Percentiles rank a stretch among this genome's conserved stretches.
Evolutionary conservation across 53 echinoderm and acorn worm species (phyloP).

Genomic region (Astropecten irregularis): DNA sequence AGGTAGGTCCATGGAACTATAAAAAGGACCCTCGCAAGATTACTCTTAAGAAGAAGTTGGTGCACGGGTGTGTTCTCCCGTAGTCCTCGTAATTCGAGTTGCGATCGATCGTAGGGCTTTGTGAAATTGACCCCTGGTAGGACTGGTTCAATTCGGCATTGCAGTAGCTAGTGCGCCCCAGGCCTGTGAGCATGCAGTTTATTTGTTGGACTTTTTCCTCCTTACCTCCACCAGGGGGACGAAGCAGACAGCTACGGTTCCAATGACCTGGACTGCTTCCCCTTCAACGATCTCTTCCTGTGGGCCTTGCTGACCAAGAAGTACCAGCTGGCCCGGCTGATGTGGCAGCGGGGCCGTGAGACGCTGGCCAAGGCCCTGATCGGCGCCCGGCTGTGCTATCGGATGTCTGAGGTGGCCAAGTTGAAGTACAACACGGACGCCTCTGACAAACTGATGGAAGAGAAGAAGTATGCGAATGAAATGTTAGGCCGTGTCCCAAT

Average conservation of each 20-base stretch:
- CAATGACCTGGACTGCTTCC: slow-evolving; percentile 11
- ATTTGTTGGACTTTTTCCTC: no score
- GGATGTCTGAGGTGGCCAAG: slow-evolving; percentile 59
- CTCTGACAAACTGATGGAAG: slow-evolving; percentile 52
- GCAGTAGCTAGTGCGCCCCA: no score
- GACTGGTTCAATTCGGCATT: no score
- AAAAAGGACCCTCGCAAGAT: no score
- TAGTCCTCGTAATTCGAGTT: no score
- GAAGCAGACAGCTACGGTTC: not conserved
- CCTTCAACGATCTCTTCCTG: slow-evolving; percentile 79
- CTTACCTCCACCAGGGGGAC: not conserved
- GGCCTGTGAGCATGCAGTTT: no score
- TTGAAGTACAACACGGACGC: slow-evolving; percentile 76
- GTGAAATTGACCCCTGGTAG: no score
- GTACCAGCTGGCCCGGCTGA: slow-evolving; percentile 71
- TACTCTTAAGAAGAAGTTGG: no score
- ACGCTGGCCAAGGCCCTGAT: slow-evolving; percentile 75
- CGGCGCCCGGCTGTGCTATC: slow-evolving; percentile 57
- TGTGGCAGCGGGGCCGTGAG: slow-evolving; percentile 82
- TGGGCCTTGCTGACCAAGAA: slow-evolving; percentile 86
- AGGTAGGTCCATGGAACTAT: no score
- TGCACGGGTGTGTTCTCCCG: no score
- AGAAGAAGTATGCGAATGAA: slow-evolving; percentile 55
- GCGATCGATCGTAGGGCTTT: no score
- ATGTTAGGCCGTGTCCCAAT: no score